These are phyloP conservation scores for Melanostoma mellinum DNA, from an alignment of 2,888 invertebrate genomes.

Conservation along the genomic window DNA sequence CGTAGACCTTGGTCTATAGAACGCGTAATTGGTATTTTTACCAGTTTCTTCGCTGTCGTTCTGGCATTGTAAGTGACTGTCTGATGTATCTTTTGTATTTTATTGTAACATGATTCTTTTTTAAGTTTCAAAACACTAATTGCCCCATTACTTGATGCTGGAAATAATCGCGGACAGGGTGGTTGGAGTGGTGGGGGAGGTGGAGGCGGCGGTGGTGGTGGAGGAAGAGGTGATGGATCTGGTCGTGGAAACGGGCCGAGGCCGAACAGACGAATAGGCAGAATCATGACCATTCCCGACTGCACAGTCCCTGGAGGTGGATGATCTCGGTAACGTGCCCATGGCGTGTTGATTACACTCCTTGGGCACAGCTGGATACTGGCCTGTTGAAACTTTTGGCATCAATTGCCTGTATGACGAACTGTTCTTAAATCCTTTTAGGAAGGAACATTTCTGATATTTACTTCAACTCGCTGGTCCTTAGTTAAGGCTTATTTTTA, in stretches of 20 bases:
- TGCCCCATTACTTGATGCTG: conserved; percentile 60
- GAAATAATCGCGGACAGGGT: conserved; percentile 21
- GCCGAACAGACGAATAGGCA: conserved; percentile 69
- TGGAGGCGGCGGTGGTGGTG: conserved; percentile 42
- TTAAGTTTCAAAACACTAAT: conserved; percentile 67
- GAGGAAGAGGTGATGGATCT: conserved; percentile 39
- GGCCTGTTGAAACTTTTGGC: conserved; percentile 29
- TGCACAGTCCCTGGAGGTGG: conserved; percentile 72
- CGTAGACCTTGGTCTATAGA: conserved; percentile 70
- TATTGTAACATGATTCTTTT: neutral
- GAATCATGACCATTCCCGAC: conserved; percentile 72
- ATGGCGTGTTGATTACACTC: conserved; percentile 28
- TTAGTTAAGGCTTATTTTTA: conserved; percentile 19
- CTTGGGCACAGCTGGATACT: conserved; percentile 61
- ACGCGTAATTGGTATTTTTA: conserved; percentile 61
- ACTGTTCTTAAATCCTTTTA: conserved; percentile 62
- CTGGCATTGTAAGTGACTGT: conserved; percentile 65
- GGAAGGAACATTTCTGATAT: conserved; percentile 61
- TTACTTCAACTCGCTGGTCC: conserved; percentile 14
- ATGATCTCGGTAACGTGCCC: conserved; percentile 73
- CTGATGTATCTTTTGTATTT: no score
- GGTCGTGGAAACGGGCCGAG: conserved; percentile 66
- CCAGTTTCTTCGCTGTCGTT: conserved; percentile 57
- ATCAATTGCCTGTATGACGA: conserved; percentile 63
- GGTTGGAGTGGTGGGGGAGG: conserved; percentile 42